Evolutionary conservation across 2,888 invertebrate genomes (phyloP), one percentile per base, ranked within the genome.

Genomic region (Cephus pygmeus): DNA sequence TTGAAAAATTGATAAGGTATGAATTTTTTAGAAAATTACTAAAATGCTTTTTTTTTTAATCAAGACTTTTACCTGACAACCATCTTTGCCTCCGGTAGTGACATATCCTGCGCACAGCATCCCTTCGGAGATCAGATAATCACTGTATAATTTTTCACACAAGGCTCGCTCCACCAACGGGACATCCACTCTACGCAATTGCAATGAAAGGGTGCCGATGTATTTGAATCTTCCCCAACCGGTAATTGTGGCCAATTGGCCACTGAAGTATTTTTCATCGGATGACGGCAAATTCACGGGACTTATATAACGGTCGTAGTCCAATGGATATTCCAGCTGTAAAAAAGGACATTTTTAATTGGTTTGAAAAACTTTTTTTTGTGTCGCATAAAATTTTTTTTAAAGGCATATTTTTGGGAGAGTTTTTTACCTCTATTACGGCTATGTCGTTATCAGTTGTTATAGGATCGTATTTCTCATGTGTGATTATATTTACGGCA

Each of bases 81-180:
- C 93, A 77, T 93, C 93, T 73, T 92, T 93, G 77, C 93, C 93
- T 69, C 94, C 93, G 4, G 93, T 92, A 31, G 93, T 91, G 83
- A 93, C 92, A 83, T 93, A 93, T 69, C 94, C 94, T 0, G 94
- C 94, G 85, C 94, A 94, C 87, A 94, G 92, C 94, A 94, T 94
- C 84, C 93, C 92, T 75, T 88, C 87, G 1, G 94, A 93, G 75
- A 94, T 90, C 23, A 56, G 56, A 15, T 2, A 56, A 1, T 56
- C 23, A 23, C 56, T 23, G 56, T 56, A 56, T 56, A 56, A 23
- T 9, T 56, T 56, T 56, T 6, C 23, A 9, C 56, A 56, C 23
- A 15, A 1, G 2, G 56, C 23, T 9, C 23, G 9, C 15, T 23
- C 56, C 23, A 56, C 56, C 56, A 56, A 56, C 2, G 56, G 56